Conservation (phyloP, 1,140 invertebrate genomes). For the Pissodes strobi region DNA sequence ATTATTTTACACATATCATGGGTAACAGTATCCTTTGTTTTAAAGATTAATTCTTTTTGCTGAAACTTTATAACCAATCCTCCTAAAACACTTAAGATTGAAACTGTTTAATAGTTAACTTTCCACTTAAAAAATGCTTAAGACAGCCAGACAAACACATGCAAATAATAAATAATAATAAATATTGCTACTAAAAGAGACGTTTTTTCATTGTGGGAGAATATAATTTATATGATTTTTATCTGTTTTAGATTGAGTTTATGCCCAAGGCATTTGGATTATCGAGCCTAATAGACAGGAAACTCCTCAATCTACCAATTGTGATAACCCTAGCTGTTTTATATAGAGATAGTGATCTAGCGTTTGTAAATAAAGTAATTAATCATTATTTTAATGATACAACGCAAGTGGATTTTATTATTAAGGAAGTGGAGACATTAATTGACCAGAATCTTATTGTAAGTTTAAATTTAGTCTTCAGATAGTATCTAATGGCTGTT, state of each 20-base stretch:
- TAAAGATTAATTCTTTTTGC: no score
- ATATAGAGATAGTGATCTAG: conserved; percentile 41
- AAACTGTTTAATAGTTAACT: no score
- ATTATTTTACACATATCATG: no score
- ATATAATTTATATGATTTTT: neutral
- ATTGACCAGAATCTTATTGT: conserved; percentile 44
- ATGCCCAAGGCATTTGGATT: conserved; percentile 44
- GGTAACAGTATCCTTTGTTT: no score
- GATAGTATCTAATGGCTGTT: no score
- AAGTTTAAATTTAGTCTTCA: conserved; percentile 34
- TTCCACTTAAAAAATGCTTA: no score
- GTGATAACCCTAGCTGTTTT: conserved; percentile 44
- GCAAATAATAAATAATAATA: no score
- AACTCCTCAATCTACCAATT: conserved; percentile 46
- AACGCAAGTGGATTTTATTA: conserved; percentile 38
- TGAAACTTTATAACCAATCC: no score
- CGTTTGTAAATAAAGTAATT: conserved; percentile 44
- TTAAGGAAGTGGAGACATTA: conserved; percentile 44
- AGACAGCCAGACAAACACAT: no score
- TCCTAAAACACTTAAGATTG: no score
- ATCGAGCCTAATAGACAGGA: conserved; percentile 41
- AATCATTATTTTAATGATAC: conserved; percentile 42
- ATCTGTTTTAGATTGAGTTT: conserved; percentile 46
- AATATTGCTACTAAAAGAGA: no score
- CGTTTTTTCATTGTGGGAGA: no score